Evolutionary conservation across 2,113 vertebrate genomes (phyloP), one percentile per base, ranked within the genome.

Genomic region (Mellivora capensis): DNA sequence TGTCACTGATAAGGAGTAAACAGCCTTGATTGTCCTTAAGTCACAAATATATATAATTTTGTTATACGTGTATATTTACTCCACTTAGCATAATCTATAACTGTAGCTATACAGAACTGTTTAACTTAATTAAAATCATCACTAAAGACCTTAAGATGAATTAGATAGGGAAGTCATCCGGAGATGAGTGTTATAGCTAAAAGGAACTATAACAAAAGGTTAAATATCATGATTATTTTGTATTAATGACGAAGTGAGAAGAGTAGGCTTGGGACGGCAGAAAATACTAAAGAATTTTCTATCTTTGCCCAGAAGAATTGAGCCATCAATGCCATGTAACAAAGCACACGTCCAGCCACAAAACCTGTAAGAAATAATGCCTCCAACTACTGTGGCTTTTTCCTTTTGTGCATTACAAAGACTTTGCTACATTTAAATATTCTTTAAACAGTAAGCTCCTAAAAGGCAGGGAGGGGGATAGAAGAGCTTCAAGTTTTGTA

Each of bases 1-100:
- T 98, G 98, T 96, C 98, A 98, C 88, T 98, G 98, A 98, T 98
- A 98, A 96, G 98, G 95, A 99, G 98, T 98, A 99, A 98, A 97
- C 94, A 97, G 96, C 54, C 90, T 96, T 95, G 97, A 98, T 97
- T 97, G 37, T 95, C 96, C 96, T 96, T 93, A 86, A 97, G 98
- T 90, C 91, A 98, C 93, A 98, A 97, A 97, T 98, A 87, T 59
- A 93, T 97, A 47, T 71, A 94, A 98, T 98, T 96, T 96, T 96
- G 82, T 95, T 97, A 76, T 27, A 52, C 85, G 31, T 7, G 39
- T 82, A 37, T 81, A 97, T 91, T 31, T 77, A 77, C 74, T 95
- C 94, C 34, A 81, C 23, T 94, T 95, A 89, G 94, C 82, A n/a
- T 29, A 97, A 95, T 90, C 20, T 69, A 84, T 93, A 94, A 72